Evolutionary conservation across 2,888 invertebrate genomes (phyloP).

Genomic region (Bibio marci): DNA sequence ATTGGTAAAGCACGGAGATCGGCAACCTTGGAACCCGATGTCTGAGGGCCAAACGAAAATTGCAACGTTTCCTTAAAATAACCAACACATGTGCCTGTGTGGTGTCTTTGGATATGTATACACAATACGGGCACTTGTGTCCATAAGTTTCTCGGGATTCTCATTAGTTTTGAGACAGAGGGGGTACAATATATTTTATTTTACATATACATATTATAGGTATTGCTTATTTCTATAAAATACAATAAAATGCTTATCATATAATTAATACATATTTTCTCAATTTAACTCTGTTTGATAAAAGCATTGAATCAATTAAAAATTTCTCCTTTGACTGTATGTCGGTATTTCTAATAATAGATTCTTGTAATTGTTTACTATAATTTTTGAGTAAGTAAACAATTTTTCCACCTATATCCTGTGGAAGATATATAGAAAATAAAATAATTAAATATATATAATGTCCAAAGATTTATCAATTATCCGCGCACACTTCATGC

Average conservation of each 20-base stretch:
- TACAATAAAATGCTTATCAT: neutral
- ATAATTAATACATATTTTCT: neutral
- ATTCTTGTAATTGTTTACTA: constrained; percentile 20
- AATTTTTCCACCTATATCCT: constrained; percentile 23
- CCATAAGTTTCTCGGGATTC: too few species aligned
- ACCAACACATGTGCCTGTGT: too few species aligned
- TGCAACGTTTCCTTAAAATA: too few species aligned
- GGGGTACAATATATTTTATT: too few species aligned
- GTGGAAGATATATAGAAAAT: neutral
- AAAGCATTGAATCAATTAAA: neutral
- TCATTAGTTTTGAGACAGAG: too few species aligned
- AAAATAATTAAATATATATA: constrained; percentile 1
- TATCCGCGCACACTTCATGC: too few species aligned
- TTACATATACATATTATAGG: too few species aligned
- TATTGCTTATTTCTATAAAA: neutral
- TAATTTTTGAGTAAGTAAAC: constrained; percentile 14
- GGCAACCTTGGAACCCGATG: too few species aligned
- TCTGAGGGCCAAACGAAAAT: too few species aligned
- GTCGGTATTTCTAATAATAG: constrained; percentile 24
- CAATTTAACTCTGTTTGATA: neutral
- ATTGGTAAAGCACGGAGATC: too few species aligned
- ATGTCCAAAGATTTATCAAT: neutral
- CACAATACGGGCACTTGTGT: too few species aligned
- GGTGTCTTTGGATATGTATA: too few species aligned
- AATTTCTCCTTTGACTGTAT: constrained; percentile 7